Evolutionary conservation across 1,140 invertebrate genomes (phyloP), one percentile per base, ranked within the genome.

Genomic region (Euura saliciscinereae): DNA sequence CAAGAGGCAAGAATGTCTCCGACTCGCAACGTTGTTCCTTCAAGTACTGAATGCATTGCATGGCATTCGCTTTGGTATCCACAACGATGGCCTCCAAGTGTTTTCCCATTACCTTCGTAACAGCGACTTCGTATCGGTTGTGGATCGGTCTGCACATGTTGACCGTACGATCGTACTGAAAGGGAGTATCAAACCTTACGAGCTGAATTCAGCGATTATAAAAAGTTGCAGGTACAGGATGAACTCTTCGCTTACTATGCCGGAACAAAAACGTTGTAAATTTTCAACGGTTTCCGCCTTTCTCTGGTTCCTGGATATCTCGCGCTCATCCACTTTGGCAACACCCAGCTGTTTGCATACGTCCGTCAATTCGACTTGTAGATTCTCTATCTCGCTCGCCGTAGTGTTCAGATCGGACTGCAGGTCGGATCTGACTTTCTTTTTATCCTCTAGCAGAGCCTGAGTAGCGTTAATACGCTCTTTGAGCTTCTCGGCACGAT

Each of bases 71-170:
- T 87, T 99, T 97, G 0, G 97, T 97, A 88, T 99, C 98, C 45
- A 99, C 98, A 28, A 99, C 98, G 84, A 99, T 99, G 45, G 98
- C 97, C 84, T 99, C 98, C 98, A 99, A 99, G 85, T 99, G 98
- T 88, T 98, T 99, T 43, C 98, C 98, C 74, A 99, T 90, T 46
- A 98, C 97, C 89, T 99, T 99, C 0, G 99, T 99, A 82, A 99
- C 97, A 7, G 98, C 98, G 59, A 99, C 95, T 86, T 99, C 99
- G 85, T 95, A 97, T 44, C 96, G 91, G 87, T 99, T 99, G 87
- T 99, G 98, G 71, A 97, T 98, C 0, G 99, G 98, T 84, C 99
- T 96, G 88, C 98, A 99, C 93, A 99, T 96, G 86, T 99, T 99
- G 76, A 99, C 98, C 92, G 99, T 95, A 65, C 99, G 91, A 85